phyloP scores from a whole-genome alignment of 2,888 invertebrate genomes.

The Trissonchulus latispiculum region DNA sequence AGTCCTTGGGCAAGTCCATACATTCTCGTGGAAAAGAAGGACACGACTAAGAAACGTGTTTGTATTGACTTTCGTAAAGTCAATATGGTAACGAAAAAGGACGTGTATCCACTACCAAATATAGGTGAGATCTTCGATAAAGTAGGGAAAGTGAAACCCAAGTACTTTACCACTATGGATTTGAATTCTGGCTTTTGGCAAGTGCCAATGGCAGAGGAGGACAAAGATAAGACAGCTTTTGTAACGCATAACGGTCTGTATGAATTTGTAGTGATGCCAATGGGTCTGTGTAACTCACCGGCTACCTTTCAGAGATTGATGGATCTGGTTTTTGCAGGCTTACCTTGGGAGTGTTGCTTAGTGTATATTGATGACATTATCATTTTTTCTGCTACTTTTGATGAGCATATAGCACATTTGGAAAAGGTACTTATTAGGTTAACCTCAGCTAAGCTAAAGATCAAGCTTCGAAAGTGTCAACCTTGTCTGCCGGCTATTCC shows the following conservation, averaged over 20 bases:
- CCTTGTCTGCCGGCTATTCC: background rate
- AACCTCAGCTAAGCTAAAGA: background rate
- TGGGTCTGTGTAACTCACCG: background rate
- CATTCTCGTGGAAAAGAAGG: background rate
- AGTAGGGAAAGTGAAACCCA: no score
- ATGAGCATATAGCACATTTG: background rate
- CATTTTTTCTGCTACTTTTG: background rate
- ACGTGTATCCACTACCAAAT: background rate
- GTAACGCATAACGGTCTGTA: background rate
- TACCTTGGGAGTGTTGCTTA: background rate
- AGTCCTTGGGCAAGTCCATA: background rate
- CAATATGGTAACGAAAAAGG: background rate
- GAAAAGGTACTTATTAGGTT: background rate
- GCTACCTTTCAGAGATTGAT: background rate
- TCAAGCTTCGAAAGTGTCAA: background rate
- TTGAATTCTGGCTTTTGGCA: background rate
- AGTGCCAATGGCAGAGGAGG: background rate
- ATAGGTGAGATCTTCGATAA: no score
- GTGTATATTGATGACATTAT: background rate
- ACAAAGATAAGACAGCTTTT: constrained; percentile 4
- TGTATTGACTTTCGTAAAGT: background rate
- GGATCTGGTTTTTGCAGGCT: background rate
- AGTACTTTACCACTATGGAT: background rate
- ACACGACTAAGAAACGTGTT: background rate
- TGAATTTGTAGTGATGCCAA: background rate